Conservation (phyloP, 2,797 vertebrate species). For the Oryzias sinensis region DNA sequence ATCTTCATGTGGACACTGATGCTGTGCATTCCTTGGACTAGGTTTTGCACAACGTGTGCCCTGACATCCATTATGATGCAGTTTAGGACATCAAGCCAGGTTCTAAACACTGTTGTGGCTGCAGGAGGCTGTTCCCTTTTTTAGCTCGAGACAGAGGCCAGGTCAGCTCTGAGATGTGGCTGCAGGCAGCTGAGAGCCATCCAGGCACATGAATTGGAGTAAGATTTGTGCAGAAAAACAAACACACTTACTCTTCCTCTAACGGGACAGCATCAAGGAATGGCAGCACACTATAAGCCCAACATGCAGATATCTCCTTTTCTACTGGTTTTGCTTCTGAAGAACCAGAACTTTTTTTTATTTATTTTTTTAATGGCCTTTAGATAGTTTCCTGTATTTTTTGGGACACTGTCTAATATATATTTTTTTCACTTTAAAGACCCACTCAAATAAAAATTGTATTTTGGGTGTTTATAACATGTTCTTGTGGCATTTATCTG, state of each 20-base stretch:
- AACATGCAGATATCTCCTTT: background rate
- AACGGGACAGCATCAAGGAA: background rate
- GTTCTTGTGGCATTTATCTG: no score
- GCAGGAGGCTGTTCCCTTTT: conserved; percentile 59
- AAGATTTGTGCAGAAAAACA: conserved; percentile 31
- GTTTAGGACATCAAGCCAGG: conserved; percentile 45
- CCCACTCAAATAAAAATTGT: no score
- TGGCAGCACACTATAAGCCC: conserved; percentile 2
- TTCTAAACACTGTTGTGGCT: conserved; percentile 56
- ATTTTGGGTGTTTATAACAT: no score
- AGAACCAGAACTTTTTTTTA: no score
- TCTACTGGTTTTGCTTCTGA: background rate
- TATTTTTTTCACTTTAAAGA: no score
- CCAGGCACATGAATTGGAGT: conserved; percentile 55
- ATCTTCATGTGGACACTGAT: conserved; percentile 11
- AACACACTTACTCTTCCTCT: conserved; percentile 3
- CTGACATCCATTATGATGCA: conserved; percentile 48
- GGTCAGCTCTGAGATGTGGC: conserved; percentile 45
- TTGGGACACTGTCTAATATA: no score
- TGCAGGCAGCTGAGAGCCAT: conserved; percentile 48
- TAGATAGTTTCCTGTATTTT: no score
- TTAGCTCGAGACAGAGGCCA: conserved; percentile 57
- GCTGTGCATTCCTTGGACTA: background rate
- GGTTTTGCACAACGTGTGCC: conserved; percentile 14
- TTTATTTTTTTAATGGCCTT: no score